Evolutionary conservation across 2,113 vertebrate genomes (phyloP).

Genomic region (Tragelaphus buxtoni): DNA sequence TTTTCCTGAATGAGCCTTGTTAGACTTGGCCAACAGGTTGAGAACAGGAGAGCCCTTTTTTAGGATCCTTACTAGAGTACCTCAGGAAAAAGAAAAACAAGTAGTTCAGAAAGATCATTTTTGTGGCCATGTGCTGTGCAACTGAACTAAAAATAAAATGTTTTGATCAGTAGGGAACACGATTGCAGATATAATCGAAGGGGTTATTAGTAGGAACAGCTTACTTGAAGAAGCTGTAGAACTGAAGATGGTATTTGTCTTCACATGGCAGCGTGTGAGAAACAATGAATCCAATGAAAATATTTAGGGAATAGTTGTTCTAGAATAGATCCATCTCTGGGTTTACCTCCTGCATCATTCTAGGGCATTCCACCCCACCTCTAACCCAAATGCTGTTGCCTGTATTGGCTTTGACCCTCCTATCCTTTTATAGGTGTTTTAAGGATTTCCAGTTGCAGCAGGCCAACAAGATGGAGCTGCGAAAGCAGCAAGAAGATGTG

Average conservation of each 20-base stretch:
- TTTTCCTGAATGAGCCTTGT: background rate
- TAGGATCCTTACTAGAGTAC: background rate
- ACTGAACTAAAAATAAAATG: background rate
- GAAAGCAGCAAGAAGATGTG: constrained; percentile 95
- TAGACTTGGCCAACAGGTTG: background rate
- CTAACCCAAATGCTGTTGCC: background rate
- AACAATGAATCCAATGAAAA: background rate
- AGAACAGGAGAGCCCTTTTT: background rate
- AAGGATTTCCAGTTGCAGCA: constrained; percentile 98
- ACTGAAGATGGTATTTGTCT: background rate
- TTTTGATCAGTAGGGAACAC: background rate
- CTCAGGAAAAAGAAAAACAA: constrained; percentile 7
- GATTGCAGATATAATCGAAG: background rate
- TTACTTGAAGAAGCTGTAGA: background rate
- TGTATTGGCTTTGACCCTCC: background rate
- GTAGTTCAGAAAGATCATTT: background rate
- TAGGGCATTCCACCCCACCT: background rate
- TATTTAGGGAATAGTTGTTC: background rate
- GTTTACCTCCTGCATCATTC: background rate
- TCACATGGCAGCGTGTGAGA: background rate
- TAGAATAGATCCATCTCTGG: background rate
- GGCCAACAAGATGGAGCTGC: constrained; percentile 96
- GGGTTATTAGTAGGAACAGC: background rate
- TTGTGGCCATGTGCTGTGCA: background rate
- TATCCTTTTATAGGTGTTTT: constrained; percentile 88